Evolutionary conservation across 2,888 invertebrate species (phyloP), one percentile per base, ranked within the genome.

Genomic region (Watsonalla cultraria): DNA sequence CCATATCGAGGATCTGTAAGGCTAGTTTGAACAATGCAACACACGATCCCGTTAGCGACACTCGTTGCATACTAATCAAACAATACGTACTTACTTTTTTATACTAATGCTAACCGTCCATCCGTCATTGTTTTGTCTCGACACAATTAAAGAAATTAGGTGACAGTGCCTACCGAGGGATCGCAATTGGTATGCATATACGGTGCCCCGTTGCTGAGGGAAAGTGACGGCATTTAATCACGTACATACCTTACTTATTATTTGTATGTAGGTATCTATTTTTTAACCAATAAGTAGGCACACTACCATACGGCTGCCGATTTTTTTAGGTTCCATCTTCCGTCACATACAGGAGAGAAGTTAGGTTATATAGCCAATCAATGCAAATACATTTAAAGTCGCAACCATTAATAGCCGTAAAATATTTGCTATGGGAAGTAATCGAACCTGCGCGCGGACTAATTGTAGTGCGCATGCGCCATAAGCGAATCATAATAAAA

Each of bases 71-170:
- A 82, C 80, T 24, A 24, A 24, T 24, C 24, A 24, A 24, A 24
- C 24, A 24, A 2, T 4, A 24, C 24, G 24, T 24, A 24, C 24
- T 4, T 24, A 24, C 24, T 24, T 24, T 4, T 24, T 24, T 24
- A 24, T 24, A 24, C 24, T 24, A 24, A 88, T 84, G 59, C 5
- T 52, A 58, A 55, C 56, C 54, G 64, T 66, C 66, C 61, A 71
- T 72, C 62, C 64, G 57, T 65, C 68, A 70, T 74, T 74, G 74
- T 73, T 65, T 61, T 51, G 60, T 53, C 59, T 65, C 53, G 57
- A 51, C 66, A 74, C 78, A 77, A 80, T 81, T 78, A 78, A 79
- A 77, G 76, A 82, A 49, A 82, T 80, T 78, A 68, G 80, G 76
- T 70, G 71, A 68, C 68, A 59, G 65, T 60, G 13, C 7, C 37